Conservation (phyloP, 2,113 vertebrate genomes). For the Pygoscelis adeliae region DNA sequence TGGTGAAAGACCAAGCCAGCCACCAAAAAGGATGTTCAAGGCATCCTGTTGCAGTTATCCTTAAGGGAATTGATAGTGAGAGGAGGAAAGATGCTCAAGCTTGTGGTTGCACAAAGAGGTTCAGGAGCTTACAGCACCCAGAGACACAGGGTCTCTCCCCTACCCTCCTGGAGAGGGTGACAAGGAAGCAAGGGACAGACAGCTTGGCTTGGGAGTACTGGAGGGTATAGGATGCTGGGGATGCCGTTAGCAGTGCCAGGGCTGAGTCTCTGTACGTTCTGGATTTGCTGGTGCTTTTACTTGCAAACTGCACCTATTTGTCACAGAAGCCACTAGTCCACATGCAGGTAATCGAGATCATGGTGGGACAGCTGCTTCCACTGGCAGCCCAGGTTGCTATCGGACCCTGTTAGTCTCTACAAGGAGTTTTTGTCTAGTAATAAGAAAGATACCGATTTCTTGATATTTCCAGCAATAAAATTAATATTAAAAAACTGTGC, state of each 20-base stretch:
- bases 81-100: background rate
- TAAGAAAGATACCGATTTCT: background rate
- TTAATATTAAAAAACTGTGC: background rate
- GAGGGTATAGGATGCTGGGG: background rate
- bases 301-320: background rate
- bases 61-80: background rate
- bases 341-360: background rate
- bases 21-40: background rate
- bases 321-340: background rate
- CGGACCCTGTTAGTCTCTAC: background rate
- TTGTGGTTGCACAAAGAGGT: background rate
- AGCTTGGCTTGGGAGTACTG: background rate
- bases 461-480: background rate
- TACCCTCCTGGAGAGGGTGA: background rate
- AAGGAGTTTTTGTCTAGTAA: background rate
- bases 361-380: background rate
- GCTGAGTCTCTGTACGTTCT: background rate
- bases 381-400: background rate
- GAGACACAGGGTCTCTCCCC: background rate
- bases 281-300: background rate
- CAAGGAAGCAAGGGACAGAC: background rate
- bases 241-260: too few species aligned
- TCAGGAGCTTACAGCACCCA: background rate
- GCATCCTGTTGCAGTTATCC: background rate
- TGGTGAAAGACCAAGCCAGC: background rate